Base-by-base conservation (phyloP, 1,140 invertebrate genomes). In the Nasonia vitripennis region DNA sequence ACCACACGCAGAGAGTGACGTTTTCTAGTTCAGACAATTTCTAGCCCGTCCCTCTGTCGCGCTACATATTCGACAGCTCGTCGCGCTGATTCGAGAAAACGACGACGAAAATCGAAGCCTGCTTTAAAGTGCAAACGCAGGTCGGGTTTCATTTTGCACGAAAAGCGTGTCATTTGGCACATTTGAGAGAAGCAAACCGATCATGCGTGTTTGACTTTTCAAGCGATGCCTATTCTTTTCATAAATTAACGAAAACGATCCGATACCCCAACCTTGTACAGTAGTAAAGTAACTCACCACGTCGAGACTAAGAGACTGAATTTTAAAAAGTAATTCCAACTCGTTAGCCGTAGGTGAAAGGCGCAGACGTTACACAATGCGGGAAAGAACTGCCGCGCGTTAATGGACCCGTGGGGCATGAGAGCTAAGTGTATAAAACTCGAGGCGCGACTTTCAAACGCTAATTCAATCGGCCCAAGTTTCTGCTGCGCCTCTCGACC, bases 241-340 rank as follows among this genome's bases (percentile, higher is more conserved):
- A 37, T 6, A 37, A 37, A 37, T 37, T 4, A 37, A 3, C 34
- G 5, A 6, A 37, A 37, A 6, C 34, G 3, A 37, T 37, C 0
- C 34, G 34, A 37, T 37, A 37, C 34, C 34, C 34, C 34, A 37
- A 37, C 4, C 34, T 37, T 6, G 27, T 27, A 5, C 34, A 37
- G 34, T 37, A 37, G 34, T 37, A 4, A 37, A 37, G 34, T 37
- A 37, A 37, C 34, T 37, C 5, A 3, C 34, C 34, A 37, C 3
- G 34, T 37, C 5, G 34, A 37, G 34, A 37, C 34, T 37, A 6
- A 3, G 17, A 27, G 34, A 41, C 73, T 10, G 73, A 70, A 75
- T 75, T 78, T 51, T n/a, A 78, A 78, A 78, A 78, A 9, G 41
- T 27, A 48, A 51, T 78, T 51, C 9, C 75, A 78, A 41, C 34